Evolutionary conservation across 2,113 vertebrate genomes (phyloP), one percentile per base, ranked within the genome.

Genomic region (Bos javanicus): DNA sequence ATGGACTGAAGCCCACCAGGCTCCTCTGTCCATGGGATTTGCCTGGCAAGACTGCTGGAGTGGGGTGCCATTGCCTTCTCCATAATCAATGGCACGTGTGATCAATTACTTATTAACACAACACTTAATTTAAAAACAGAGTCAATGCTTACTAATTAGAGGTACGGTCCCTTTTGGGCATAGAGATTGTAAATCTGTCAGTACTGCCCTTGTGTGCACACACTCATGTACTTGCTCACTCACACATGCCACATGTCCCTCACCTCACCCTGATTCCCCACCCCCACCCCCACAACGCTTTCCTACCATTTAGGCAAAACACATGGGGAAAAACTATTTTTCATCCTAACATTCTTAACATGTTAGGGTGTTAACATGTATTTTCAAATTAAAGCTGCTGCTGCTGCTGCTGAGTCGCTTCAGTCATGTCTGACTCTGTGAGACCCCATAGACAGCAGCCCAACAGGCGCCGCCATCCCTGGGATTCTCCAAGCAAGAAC

Each of bases 91-190:
- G 28, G 74, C 33, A 54, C 6, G 36, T 19, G 7, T 78, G 50
- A 92, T 56, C 48, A 81, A 62, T 78, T 26, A 60, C 91, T 71
- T 97, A 60, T 78, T 57, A 87, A 86, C 81, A 87, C 6, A 57
- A 60, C 11, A 64, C 54, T 93, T 96, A 67, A 76, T 91, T 92
- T 91, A 54, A 90, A 97, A 94, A 80, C 46, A 80, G 12, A 93
- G 67, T 16, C 83, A 94, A 30, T 87, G 52, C 39, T 96, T 57
- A 52, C n/a, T 90, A 67, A 46, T 62, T 57, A 86, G 33, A 80
- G 56, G 19, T 59, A 52, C 10, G n/a, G 90, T 94, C 64, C 16
- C 23, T 60, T 95, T 74, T 11, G 30, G 39, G 36, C 26, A 36
- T 80, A 96, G 82, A 54, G 43, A 87, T 1, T 26, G 74, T 59